Evolutionary conservation across 2,113 vertebrate species (phyloP).

Genomic region (Lycaon pictus): DNA sequence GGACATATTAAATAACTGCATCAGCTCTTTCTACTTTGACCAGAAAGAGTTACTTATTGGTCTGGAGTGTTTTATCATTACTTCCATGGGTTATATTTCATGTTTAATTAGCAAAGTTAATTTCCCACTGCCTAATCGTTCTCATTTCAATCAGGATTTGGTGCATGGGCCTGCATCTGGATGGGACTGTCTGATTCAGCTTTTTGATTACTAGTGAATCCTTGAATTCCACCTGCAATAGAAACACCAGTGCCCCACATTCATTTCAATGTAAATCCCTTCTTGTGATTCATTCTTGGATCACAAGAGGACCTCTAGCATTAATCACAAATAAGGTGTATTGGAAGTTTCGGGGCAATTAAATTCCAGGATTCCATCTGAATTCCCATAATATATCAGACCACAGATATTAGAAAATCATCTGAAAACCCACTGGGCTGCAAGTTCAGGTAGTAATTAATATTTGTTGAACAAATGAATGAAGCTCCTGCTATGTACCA

Average conservation of each 20-base stretch:
- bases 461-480: slow-evolving; percentile 67
- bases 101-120: neutral
- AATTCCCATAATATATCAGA: slow-evolving; percentile 40
- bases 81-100: neutral
- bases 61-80: neutral
- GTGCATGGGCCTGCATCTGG: neutral
- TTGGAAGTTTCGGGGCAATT: slow-evolving; percentile 1
- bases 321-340: neutral
- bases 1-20: neutral
- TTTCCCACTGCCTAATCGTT: neutral
- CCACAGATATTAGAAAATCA: slow-evolving; percentile 46
- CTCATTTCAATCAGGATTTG: neutral
- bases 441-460: slow-evolving; percentile 35
- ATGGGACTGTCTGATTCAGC: neutral
- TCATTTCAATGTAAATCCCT: neutral
- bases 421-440: neutral
- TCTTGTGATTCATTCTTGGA: neutral
- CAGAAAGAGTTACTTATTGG: neutral
- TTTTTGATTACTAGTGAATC: neutral
- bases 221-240: neutral
- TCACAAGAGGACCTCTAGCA: neutral
- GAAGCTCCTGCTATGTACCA: neutral
- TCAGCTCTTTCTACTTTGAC: neutral
- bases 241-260: neutral
- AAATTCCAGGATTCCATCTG: neutral